Conservation (phyloP, 2,113 vertebrate species). For the Phylloscopus trochiloides region DNA sequence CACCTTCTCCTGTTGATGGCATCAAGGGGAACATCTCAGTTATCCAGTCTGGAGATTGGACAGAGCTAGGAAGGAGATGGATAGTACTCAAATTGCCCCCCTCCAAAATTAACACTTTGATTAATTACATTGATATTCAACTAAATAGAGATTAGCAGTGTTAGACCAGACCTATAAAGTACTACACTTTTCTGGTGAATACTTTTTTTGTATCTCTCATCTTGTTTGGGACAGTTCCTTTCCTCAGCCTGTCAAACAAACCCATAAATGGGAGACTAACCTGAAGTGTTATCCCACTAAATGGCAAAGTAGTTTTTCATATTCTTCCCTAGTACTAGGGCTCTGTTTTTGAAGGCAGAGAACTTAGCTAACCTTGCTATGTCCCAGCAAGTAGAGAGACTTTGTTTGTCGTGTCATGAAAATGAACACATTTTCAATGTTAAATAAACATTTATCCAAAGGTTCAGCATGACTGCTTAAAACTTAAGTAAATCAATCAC, state of each 20-base stretch:
- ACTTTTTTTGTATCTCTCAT: background rate
- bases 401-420: conserved; percentile 31
- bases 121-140: background rate
- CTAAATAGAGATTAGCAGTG: background rate
- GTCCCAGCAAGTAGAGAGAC: background rate
- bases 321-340: background rate
- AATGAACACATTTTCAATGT: background rate
- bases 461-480: background rate
- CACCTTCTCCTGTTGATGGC: background rate
- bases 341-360: background rate
- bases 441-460: conserved; percentile 53
- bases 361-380: background rate
- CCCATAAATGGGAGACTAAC: background rate
- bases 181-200: background rate
- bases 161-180: background rate
- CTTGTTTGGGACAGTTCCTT: background rate
- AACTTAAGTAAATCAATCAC: conserved; percentile 48
- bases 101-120: background rate
- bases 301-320: background rate
- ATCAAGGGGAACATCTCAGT: background rate
- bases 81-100: background rate
- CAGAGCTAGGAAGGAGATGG: background rate
- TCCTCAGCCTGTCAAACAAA: background rate
- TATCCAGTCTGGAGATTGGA: background rate
- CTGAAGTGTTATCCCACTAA: background rate